A percentile compares a stretch with the other conserved stretches of the same genome.
Evolutionary conservation across 2,113 vertebrate genomes (phyloP).

Genomic region (Salvelinus alpinus): DNA sequence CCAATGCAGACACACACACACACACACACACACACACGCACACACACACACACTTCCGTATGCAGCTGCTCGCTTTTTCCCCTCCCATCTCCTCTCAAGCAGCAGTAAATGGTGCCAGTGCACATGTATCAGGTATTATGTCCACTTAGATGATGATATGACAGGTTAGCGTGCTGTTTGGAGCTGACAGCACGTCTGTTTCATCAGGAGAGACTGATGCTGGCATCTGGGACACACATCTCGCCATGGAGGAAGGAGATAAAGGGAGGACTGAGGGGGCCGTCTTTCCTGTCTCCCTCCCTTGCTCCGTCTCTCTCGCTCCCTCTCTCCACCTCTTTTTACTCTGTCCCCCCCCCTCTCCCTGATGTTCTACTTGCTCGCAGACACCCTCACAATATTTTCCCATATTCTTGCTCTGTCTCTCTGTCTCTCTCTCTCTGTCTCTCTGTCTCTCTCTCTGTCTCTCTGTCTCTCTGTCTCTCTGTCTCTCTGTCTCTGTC

Average conservation of each 20-base stretch:
- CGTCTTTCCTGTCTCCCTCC: conserved; percentile 70
- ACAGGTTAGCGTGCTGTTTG: conserved; percentile 81
- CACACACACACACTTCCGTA: conserved; percentile 57
- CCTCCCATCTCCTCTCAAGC: conserved; percentile 70
- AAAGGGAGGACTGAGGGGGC: conserved; percentile 72
- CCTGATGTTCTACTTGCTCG: conserved; percentile 31
- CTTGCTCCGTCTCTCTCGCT: conserved; percentile 33
- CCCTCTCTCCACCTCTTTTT: conserved; percentile 15
- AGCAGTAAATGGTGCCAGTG: conserved; percentile 78
- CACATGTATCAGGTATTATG: conserved; percentile 83
- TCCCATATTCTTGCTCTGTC: background rate
- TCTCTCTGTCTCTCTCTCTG: too few species aligned
- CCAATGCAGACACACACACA: conserved; percentile 49
- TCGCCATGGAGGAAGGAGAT: conserved; percentile 77
- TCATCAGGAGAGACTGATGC: conserved; percentile 82
- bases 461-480: too few species aligned
- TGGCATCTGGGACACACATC: conserved; percentile 87
- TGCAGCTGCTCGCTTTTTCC: conserved; percentile 68
- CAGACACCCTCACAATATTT: background rate
- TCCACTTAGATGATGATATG: conserved; percentile 86
- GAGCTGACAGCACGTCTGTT: conserved; percentile 88
- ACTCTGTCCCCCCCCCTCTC: background rate
- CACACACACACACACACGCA: conserved; percentile 49
- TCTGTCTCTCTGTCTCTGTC: too few species aligned
- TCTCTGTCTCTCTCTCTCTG: too few species aligned